phyloP scores from a whole-genome alignment of 37 sponge, comb jelly and placozoan genomes.

The Agelas oroides region DNA sequence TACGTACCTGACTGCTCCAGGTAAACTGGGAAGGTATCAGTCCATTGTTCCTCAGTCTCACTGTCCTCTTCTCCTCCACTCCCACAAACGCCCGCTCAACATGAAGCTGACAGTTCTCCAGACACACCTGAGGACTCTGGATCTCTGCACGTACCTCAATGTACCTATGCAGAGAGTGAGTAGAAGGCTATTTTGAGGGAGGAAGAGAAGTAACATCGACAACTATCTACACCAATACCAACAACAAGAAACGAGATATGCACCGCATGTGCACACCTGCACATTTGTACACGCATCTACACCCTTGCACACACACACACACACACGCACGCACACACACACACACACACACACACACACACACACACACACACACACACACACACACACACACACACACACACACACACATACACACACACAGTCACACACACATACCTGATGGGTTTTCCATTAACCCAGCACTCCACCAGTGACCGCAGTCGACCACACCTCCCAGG shows the following conservation, averaged over 20 bases:
- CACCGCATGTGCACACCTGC: too few relatives aligned
- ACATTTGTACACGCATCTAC: too few relatives aligned
- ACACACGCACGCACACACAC: too few relatives aligned
- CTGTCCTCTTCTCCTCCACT: slow-evolving; percentile 4
- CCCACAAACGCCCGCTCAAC: slow-evolving; percentile 46
- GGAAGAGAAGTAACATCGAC: background rate
- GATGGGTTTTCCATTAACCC: background rate
- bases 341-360: too few relatives aligned
- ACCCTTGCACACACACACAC: too few relatives aligned
- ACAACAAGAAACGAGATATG: too few relatives aligned
- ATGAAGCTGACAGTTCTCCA: slow-evolving; percentile 56
- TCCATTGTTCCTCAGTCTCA: slow-evolving; percentile 55
- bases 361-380: too few relatives aligned
- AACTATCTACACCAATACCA: too few relatives aligned
- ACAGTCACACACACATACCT: background rate
- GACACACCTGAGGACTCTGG: slow-evolving; percentile 61
- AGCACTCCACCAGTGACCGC: slow-evolving; percentile 22
- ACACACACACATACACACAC: too few relatives aligned
- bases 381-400: too few relatives aligned
- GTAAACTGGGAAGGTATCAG: slow-evolving; percentile 66
- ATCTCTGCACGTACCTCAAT: slow-evolving; percentile 67
- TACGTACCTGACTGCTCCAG: slow-evolving; percentile 66
- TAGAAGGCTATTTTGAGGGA: too few relatives aligned
- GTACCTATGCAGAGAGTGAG: slow-evolving; percentile 30
- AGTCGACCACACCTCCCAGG: slow-evolving; percentile 46